Evolutionary conservation across 1,140 invertebrate species (phyloP), one percentile per base, ranked within the genome.

Genomic region (Heliconius eleuchia): DNA sequence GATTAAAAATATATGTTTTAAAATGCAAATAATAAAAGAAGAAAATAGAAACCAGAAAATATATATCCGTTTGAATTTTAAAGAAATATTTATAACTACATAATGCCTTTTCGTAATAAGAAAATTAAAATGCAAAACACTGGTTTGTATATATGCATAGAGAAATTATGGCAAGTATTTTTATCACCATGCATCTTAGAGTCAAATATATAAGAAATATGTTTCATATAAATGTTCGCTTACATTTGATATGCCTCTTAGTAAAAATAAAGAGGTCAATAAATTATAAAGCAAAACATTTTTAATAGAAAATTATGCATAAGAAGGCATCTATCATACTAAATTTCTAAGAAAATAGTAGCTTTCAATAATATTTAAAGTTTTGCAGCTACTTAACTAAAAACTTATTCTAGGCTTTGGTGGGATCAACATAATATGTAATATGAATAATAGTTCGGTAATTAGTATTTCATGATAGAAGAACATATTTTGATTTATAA

Each of bases 391-490:
- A 76, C 52, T 78, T 60, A 87, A 85, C 86, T 92, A 92, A 91
- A 30, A 74, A 85, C 91, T 94, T 94, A 94, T 84, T 86, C 89
- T 94, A 94, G 92, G 83, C 92, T 94, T 94, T 94, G 92, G 92
- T 94, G 92, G 92, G 92, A 92, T 94, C 91, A 85, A 92, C 91
- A 91, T 66, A 66, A 66, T 66, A 66, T 66, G 60, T 66, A 27
- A 66, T 85, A 88, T 92, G 87, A 89, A 87, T 91, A 89, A 86
- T 89, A 91, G 86, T 91, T 91, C 88, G 87, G 89, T 88, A 75
- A 76, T 78, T 77, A 81, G 37, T 77, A 39, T 81, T 46, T 42
- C 27, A 77, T 76, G 77, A 73, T 74, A 71, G 23, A 60, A 71
- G 39, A 78, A 74, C 27, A 81, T 77, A 80, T 52, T 39, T 66